phyloP scores from a whole-genome alignment of 2,888 invertebrate genomes.

The Cosmorhoe ocellata region DNA sequence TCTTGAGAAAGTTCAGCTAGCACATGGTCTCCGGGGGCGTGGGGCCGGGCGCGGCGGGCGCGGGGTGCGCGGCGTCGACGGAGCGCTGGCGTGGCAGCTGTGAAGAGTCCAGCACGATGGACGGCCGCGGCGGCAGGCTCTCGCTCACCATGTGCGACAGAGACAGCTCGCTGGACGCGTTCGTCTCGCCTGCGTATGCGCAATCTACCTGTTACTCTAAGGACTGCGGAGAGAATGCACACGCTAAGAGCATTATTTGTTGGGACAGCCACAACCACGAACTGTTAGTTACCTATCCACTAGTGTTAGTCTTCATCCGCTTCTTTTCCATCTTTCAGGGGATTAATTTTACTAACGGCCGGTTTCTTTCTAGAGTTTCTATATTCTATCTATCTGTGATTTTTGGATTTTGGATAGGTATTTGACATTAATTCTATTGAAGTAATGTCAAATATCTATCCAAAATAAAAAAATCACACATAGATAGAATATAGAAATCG shows the following conservation, averaged over 20 bases:
- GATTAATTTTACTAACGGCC: too few relatives aligned
- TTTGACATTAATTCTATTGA: too few relatives aligned
- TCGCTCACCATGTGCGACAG: slow-evolving; percentile 79
- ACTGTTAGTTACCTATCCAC: slow-evolving; percentile 4
- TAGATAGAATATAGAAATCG: too few relatives aligned
- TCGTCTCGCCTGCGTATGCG: slow-evolving; percentile 66
- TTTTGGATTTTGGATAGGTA: too few relatives aligned
- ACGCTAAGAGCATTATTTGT: slow-evolving; percentile 9
- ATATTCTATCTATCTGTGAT: too few relatives aligned
- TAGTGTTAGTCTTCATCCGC: slow-evolving; percentile 6
- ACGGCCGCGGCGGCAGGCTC: slow-evolving; percentile 73
- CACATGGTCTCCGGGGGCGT: slow-evolving; percentile 77
- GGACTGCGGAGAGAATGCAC: slow-evolving; percentile 21
- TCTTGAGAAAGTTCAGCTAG: slow-evolving; percentile 38
- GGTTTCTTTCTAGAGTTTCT: too few relatives aligned
- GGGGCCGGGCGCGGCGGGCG: slow-evolving; percentile 63
- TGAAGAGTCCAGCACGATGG: slow-evolving; percentile 77
- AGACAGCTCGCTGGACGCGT: slow-evolving; percentile 77
- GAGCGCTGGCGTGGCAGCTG: slow-evolving; percentile 76
- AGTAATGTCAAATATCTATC: too few relatives aligned
- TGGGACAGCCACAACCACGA: slow-evolving; percentile 10
- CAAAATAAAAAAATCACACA: too few relatives aligned
- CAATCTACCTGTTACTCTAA: slow-evolving; percentile 8
- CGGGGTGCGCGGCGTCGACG: slow-evolving; percentile 58
- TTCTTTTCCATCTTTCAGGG: neutral